These are phyloP conservation scores for Athetis lepigone DNA, from an alignment of 2,888 invertebrate genomes.

Conservation along the genomic window DNA sequence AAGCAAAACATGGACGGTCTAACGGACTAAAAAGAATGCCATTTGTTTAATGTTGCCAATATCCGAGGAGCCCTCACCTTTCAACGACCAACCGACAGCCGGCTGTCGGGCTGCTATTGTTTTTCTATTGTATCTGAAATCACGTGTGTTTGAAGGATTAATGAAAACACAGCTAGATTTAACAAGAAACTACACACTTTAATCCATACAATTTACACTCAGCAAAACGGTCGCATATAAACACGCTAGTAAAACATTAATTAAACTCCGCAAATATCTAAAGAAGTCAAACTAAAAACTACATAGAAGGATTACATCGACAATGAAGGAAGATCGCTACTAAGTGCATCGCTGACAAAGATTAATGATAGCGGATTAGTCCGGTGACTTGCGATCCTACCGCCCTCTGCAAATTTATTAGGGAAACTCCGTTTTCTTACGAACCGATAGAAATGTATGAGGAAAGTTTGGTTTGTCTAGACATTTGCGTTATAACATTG, in stretches of 20 bases:
- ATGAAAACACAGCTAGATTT: too few species aligned
- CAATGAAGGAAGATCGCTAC: constrained; percentile 41
- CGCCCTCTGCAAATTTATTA: constrained; percentile 52
- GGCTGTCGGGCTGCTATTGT: too few species aligned
- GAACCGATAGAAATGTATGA: constrained; percentile 50
- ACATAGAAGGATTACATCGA: constrained; percentile 38
- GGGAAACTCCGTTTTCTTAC: constrained; percentile 36
- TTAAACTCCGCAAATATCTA: constrained; percentile 5
- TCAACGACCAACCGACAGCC: too few species aligned
- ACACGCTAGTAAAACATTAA: not conserved
- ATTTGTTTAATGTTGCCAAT: too few species aligned
- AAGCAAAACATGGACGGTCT: too few species aligned
- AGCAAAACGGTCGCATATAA: not conserved
- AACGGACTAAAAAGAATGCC: too few species aligned
- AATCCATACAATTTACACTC: too few species aligned
- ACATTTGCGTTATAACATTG: constrained; percentile 33
- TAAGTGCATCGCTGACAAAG: constrained; percentile 60
- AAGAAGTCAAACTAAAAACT: constrained; percentile 33
- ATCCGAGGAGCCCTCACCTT: too few species aligned
- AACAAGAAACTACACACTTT: too few species aligned
- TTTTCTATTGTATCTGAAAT: too few species aligned
- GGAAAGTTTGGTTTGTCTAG: constrained; percentile 37
- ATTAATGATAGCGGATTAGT: constrained; percentile 41
- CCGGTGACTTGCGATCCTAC: constrained; percentile 53
- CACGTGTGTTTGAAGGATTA: too few species aligned